phyloP scores from a whole-genome alignment of 2,888 invertebrate species.

The Diaperis boleti region DNA sequence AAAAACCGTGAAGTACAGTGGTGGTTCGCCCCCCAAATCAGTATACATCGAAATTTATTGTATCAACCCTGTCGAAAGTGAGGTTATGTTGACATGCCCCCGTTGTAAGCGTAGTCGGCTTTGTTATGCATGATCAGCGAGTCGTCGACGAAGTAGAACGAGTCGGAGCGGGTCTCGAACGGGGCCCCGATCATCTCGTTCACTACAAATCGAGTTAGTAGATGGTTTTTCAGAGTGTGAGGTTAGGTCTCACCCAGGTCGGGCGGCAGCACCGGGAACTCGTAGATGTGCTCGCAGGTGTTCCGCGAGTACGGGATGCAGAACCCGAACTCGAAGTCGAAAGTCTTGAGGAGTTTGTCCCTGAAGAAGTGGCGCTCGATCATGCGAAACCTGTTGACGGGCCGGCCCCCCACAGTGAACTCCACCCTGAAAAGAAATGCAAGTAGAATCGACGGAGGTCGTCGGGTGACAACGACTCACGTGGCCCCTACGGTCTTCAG shows the following conservation, averaged over 20 bases:
- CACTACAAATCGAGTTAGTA: conserved; percentile 75
- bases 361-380: conserved; percentile 97
- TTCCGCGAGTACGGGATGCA: conserved; percentile 98
- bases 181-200: conserved; percentile 97
- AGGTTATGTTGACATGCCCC: conserved; percentile 69
- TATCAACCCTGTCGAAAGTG: conserved; percentile 36
- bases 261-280: conserved; percentile 90
- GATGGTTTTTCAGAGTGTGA: neutral
- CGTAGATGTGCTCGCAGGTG: conserved; percentile 99
- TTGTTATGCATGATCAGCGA: conserved; percentile 99
- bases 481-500: conserved; percentile 97
- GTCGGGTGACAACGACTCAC: conserved; percentile 73
- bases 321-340: conserved; percentile 99
- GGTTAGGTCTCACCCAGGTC: conserved; percentile 87
- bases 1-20: conserved; percentile 25
- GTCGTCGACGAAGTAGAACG: conserved; percentile 99
- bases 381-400: conserved; percentile 97
- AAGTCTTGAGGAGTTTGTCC: conserved; percentile 93
- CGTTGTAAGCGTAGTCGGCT: conserved; percentile 98
- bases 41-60: conserved; percentile 38
- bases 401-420: conserved; percentile 92
- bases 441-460: conserved; percentile 7
- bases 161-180: conserved; percentile 97
- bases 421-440: conserved; percentile 82
- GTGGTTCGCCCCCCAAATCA: conserved; percentile 19